Evolutionary conservation across 2,113 vertebrate genomes (phyloP), one percentile per base, ranked within the genome.

Genomic region (Pandion haliaetus): DNA sequence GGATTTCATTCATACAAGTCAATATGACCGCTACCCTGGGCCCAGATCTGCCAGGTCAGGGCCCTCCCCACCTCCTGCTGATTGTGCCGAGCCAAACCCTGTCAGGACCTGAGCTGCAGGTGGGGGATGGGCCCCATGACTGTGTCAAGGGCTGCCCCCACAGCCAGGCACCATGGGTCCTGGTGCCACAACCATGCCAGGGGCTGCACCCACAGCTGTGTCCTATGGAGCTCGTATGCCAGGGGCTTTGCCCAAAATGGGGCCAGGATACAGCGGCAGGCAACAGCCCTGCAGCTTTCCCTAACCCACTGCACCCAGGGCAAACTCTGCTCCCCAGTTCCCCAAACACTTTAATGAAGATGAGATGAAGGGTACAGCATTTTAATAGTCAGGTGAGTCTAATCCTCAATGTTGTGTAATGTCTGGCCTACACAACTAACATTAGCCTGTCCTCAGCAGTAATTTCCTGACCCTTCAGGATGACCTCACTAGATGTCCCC

Each of bases 51-150:
- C 24, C 1, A 0, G 8, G 16, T 69, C 18, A 61, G 44, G 28
- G 10, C 6, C 4, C 23, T 40, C 8, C 6, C 7, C 21, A 49
- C 17, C 6, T 52, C n/a, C 31, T 83, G 15, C 10, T 23, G 17
- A 6, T 61, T 13, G 10, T 86, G 17, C 36, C 8, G 4, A 32
- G 24, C 14, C 40, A 71, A 80, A 59, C 6, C 4, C 12, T 26
- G 28, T 5, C 1, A 1, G 4, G 38, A 54, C 11, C 4, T 54
- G 24, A 67, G n/a, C 17, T 55, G 32, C 15, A 40, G 15, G 1
- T 31, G 14, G 5, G 8, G 8, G 8, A 50, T 0, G 0, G 21
- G 8, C 5, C 15, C 34, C 26, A 52, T 3, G 2, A 5, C 14
- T 66, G 28, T 66, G 44, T 29, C 18, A 42, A 74, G 34, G 24